Evolutionary conservation across 2,888 invertebrate genomes (phyloP), one percentile per base, ranked within the genome.

Genomic region (Ectemnius continuus): DNA sequence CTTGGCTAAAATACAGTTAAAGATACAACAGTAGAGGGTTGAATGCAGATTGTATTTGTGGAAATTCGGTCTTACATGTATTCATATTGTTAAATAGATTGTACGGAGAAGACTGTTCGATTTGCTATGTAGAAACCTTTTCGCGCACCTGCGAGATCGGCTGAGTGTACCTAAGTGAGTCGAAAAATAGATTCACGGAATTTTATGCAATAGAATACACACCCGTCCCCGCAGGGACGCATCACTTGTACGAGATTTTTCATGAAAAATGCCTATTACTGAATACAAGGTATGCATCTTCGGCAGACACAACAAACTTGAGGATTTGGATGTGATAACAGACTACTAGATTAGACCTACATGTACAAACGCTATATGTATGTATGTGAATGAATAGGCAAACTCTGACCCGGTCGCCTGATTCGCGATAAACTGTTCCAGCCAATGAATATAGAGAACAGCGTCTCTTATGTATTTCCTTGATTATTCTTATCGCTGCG

Each of bases 391-490:
- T 75, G 66, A 70, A 63, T 65, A 62, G 70, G 57, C 66, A 82
- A 73, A 75, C 76, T 79, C 67, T 80, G 80, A 76, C 71, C 70
- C 73, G 45, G 81, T 78, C 73, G 67, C 20, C 78, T 67, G 78
- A 81, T 66, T 76, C 64, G 36, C 59, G 72, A 84, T 83, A 79
- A 82, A 63, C 4, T 61, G 46, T 16, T 57, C 59, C 20, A 67
- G 14, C 66, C 73, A 78, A 78, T 75, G 61, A 75, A 58, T 73
- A 45, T 47, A 61, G 57, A 28, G 13, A 36, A 52, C 36, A 57
- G 8, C 64, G 60, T 26, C 46, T 14, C 1, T 36, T 6, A 66
- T 66, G 28, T 18, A 58, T 52, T 60, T 16, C 5, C 57, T 52
- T 67, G 69, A 70, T 76, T 66, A 66, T 23, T 57, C 36, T n/a